Evolutionary conservation across 2,888 invertebrate genomes (phyloP).

Genomic region (Heliconius sara): DNA sequence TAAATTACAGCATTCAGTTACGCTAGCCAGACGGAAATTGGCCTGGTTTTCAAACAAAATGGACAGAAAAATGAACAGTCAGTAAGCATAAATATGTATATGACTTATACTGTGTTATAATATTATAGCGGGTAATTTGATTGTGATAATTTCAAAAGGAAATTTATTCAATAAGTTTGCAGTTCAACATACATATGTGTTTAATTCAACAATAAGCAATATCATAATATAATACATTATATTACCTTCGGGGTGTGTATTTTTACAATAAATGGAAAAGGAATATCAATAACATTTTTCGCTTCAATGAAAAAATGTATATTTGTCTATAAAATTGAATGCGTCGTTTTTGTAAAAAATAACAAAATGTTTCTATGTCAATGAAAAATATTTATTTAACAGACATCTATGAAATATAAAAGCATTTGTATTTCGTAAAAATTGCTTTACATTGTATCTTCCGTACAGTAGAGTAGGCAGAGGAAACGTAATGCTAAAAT

Average conservation of each 20-base stretch:
- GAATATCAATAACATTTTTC: background rate
- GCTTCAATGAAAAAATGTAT: background rate
- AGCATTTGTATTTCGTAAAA: background rate
- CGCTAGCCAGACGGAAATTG: too few relatives aligned
- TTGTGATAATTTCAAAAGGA: too few relatives aligned
- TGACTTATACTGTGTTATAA: too few relatives aligned
- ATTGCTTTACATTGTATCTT: background rate
- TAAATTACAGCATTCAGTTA: too few relatives aligned
- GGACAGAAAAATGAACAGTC: too few relatives aligned
- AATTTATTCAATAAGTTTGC: too few relatives aligned
- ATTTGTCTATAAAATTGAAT: background rate
- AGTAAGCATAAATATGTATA: too few relatives aligned
- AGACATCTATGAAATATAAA: background rate
- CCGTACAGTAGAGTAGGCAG: background rate
- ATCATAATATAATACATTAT: too few relatives aligned
- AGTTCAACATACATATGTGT: too few relatives aligned
- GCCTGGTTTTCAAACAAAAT: too few relatives aligned
- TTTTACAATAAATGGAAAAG: background rate
- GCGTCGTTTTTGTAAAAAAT: background rate
- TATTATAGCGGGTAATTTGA: too few relatives aligned
- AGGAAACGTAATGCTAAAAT: background rate
- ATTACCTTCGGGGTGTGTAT: background rate
- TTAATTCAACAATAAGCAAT: too few relatives aligned
- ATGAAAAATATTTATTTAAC: constrained; percentile 16
- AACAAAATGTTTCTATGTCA: background rate